A percentile compares a stretch with the other conserved stretches of the same genome.
Conservation (phyloP, 2,888 invertebrate genomes). For the Ischnus inquisitorius region DNA sequence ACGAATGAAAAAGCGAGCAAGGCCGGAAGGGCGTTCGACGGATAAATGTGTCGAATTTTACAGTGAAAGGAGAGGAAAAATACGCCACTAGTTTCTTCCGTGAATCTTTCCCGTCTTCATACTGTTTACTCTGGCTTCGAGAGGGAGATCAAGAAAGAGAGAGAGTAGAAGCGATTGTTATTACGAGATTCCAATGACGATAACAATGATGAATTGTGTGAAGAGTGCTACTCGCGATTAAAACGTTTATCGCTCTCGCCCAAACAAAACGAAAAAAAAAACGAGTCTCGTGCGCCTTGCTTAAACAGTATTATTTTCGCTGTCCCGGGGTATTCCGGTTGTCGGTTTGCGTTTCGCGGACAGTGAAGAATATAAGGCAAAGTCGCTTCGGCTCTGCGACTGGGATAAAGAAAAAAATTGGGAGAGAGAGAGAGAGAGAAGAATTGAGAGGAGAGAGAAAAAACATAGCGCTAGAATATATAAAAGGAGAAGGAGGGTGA, state of each 20-base stretch:
- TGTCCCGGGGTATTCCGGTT: conserved; percentile 23
- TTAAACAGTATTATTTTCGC: conserved; percentile 1
- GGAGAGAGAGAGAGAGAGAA: background rate
- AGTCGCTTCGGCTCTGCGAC: conserved; percentile 25
- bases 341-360: background rate
- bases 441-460: conserved; percentile 4
- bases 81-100: background rate
- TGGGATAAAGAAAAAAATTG: background rate
- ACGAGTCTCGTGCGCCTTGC: conserved; percentile 1
- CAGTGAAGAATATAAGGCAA: conserved; percentile 8
- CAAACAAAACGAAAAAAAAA: conserved; percentile 13
- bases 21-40: conserved; percentile 43
- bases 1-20: conserved; percentile 2
- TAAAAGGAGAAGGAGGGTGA: conserved; percentile 13
- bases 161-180: background rate
- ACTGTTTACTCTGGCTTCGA: background rate
- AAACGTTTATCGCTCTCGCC: conserved; percentile 15
- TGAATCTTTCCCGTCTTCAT: background rate
- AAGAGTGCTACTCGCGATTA: conserved; percentile 21
- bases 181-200: conserved; percentile 17
- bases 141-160: background rate
- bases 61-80: conserved; percentile 23
- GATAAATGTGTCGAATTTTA: conserved; percentile 19
- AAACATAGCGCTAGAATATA: conserved; percentile 11
- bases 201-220: conserved; percentile 41